Percentiles rank a stretch among this genome's conserved stretches.
phyloP scores from a whole-genome alignment of 1,140 invertebrate genomes.

The Pachyrhynchus sulphureomaculatus region DNA sequence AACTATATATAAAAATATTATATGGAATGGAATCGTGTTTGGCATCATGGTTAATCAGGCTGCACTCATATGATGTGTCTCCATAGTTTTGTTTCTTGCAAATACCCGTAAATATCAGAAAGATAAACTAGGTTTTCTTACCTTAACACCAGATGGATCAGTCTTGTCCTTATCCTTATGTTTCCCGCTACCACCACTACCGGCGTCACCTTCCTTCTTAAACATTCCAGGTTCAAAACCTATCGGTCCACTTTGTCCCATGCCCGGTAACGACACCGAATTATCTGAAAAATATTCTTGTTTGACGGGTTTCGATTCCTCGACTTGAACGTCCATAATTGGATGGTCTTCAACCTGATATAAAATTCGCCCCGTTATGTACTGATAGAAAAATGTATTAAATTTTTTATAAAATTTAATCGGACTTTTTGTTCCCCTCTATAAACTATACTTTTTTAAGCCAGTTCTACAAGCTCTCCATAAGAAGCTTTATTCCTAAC shows the following conservation, averaged over 20 bases:
- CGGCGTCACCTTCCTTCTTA: constrained; percentile 55
- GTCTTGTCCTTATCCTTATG: constrained; percentile 45
- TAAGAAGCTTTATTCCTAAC: no score
- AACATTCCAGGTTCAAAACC: constrained; percentile 83
- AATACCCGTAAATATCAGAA: no score
- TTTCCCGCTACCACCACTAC: constrained; percentile 29
- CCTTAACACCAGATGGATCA: constrained; percentile 29
- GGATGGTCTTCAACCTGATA: background rate
- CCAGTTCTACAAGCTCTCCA: no score
- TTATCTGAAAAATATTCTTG: constrained; percentile 76
- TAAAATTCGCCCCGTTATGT: constrained; percentile 35
- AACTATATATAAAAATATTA: no score
- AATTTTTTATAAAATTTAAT: no score
- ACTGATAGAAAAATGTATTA: background rate
- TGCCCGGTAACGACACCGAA: constrained; percentile 70
- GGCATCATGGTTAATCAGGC: no score
- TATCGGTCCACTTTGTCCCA: constrained; percentile 65
- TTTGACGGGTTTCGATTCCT: constrained; percentile 47
- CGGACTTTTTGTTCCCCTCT: no score
- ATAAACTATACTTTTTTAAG: no score
- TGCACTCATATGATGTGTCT: no score
- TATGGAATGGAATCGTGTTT: no score
- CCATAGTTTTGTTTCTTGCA: no score
- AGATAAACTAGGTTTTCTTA: no score
- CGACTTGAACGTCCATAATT: constrained; percentile 13